A percentile compares a stretch with the other conserved stretches of the same genome.
Conservation (phyloP, 2,888 invertebrate genomes). For the Ypsolopha scabrella region DNA sequence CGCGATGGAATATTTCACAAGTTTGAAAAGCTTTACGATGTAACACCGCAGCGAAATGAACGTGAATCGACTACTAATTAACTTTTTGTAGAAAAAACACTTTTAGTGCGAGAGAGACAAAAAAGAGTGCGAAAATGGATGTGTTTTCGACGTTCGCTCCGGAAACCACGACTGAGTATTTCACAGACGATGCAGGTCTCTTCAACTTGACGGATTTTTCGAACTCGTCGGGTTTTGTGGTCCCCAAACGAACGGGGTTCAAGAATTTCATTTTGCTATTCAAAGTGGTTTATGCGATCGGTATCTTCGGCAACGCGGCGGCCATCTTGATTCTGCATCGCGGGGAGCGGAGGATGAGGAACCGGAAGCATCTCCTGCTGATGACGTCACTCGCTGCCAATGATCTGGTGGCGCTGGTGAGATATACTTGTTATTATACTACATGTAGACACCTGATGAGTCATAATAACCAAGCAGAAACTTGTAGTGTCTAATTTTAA, state of each 20-base stretch:
- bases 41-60: too few species aligned
- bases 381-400: slow-evolving; percentile 82
- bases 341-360: slow-evolving; percentile 78
- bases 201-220: not conserved
- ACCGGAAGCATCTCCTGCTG: slow-evolving; percentile 85
- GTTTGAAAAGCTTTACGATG: too few species aligned
- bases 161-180: not conserved
- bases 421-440: slow-evolving; percentile 30
- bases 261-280: slow-evolving; percentile 32
- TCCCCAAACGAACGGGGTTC: not conserved
- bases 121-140: not conserved
- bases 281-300: slow-evolving; percentile 72
- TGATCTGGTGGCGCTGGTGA: slow-evolving; percentile 78
- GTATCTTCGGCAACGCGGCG: slow-evolving; percentile 81
- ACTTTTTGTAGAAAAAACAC: not conserved
- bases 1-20: too few species aligned
- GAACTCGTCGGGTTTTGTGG: not conserved
- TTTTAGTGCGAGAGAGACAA: not conserved
- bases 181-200: not conserved
- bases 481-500: too few species aligned
- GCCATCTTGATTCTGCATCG: slow-evolving; percentile 80
- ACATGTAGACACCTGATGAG: not conserved
- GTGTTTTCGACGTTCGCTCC: not conserved
- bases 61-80: not conserved
- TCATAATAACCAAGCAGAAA: not conserved